Conservation (phyloP, 2,888 invertebrate genomes). For the Julus scandinavius region DNA sequence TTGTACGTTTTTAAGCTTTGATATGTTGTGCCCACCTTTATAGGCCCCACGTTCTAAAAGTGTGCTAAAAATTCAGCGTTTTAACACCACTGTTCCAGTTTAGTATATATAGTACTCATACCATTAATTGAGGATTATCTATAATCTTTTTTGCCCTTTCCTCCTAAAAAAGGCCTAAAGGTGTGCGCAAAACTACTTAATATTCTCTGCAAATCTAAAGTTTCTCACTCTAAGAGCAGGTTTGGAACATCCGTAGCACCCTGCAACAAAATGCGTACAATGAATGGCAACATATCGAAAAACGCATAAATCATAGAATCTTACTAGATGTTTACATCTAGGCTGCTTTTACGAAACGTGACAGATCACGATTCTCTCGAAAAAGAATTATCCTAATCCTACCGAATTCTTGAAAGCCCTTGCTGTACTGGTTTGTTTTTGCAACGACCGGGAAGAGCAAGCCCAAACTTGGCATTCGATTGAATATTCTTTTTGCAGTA, state of each 20-base stretch:
- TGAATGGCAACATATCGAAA: too few species aligned
- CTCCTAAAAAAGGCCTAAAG: too few species aligned
- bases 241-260: background rate
- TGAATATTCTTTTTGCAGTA: background rate
- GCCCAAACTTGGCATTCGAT: slow-evolving; percentile 45
- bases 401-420: background rate
- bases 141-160: too few species aligned
- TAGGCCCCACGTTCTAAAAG: too few species aligned
- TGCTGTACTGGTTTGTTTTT: background rate
- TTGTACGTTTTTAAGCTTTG: too few species aligned
- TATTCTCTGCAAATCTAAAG: background rate
- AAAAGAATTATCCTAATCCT: background rate
- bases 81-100: too few species aligned
- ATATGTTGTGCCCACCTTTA: too few species aligned
- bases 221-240: slow-evolving; percentile 32
- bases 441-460: background rate
- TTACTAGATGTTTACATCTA: too few species aligned
- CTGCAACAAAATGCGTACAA: too few species aligned
- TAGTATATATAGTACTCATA: too few species aligned
- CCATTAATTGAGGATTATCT: too few species aligned
- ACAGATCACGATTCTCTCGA: background rate
- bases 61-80: too few species aligned
- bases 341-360: background rate
- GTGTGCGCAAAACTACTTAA: background rate
- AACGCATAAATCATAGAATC: background rate